phyloP scores from a whole-genome alignment of 2,797 vertebrate species.

The Falco naumanni region DNA sequence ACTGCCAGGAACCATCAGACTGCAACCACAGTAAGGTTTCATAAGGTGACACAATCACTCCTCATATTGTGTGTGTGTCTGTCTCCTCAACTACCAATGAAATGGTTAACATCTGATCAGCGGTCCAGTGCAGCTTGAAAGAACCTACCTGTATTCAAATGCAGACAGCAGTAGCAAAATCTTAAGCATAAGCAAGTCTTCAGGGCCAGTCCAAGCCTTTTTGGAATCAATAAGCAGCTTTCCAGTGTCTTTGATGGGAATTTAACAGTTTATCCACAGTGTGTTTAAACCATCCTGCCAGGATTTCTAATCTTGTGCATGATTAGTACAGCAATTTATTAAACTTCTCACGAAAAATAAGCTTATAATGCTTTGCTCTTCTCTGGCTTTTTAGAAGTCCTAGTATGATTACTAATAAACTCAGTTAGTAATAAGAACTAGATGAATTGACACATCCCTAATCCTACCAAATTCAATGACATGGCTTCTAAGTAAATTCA shows the following conservation, averaged over 20 bases:
- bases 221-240: not conserved
- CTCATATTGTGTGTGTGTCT: not conserved
- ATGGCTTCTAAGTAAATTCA: not conserved
- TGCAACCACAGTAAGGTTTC: conserved; percentile 8
- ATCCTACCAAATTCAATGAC: not conserved
- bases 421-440: not conserved
- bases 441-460: not conserved
- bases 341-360: not conserved
- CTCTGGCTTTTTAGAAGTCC: not conserved
- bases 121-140: not conserved
- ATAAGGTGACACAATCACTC: conserved; percentile 47
- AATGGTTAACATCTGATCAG: not conserved
- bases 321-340: not conserved
- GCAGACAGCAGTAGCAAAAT: not conserved
- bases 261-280: not conserved
- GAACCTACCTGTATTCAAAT: not conserved
- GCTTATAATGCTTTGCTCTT: not conserved
- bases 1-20: not conserved
- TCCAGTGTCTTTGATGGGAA: not conserved
- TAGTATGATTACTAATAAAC: not conserved
- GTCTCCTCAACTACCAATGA: not conserved
- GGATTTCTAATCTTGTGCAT: not conserved
- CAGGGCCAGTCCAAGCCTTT: not conserved
- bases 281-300: not conserved
- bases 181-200: not conserved